Percentiles rank a stretch among this genome's conserved stretches.
Evolutionary conservation across 2,888 invertebrate species (phyloP).

Genomic region (Eupsilia transversa): DNA sequence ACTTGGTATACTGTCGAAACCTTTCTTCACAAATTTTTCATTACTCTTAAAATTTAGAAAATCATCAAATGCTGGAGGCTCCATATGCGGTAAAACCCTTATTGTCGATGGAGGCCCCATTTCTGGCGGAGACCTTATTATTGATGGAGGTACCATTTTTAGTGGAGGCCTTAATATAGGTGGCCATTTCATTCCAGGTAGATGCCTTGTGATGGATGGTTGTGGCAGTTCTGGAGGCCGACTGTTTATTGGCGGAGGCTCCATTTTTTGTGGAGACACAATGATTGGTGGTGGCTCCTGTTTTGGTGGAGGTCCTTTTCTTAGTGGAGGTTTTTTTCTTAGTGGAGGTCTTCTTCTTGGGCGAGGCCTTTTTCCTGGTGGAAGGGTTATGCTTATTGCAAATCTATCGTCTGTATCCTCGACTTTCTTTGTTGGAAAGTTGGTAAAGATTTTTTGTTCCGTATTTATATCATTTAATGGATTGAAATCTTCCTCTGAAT

Average conservation of each 20-base stretch:
- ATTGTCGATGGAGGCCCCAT: not conserved
- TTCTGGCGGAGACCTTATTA: not conserved
- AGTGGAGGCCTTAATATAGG: no score
- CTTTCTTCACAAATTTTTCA: not conserved
- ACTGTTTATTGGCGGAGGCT: not conserved
- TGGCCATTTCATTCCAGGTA: not conserved
- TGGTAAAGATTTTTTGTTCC: not conserved
- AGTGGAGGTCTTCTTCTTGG: not conserved
- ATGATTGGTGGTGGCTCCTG: no score
- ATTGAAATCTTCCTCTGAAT: conserved; percentile 1
- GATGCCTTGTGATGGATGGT: no score
- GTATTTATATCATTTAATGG: not conserved
- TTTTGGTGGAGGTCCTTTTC: not conserved
- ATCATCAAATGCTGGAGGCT: not conserved
- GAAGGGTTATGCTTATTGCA: conserved; percentile 19
- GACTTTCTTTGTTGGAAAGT: not conserved
- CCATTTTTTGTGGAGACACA: not conserved
- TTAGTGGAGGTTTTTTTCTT: not conserved
- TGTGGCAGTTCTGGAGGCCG: not conserved
- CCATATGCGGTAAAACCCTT: no score
- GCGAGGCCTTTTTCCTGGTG: not conserved
- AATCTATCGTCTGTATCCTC: conserved; percentile 18
- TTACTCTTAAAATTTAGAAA: conserved; percentile 15
- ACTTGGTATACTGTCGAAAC: not conserved
- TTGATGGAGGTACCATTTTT: not conserved